Conservation (phyloP, 1,140 invertebrate genomes). For the Dendroctonus ponderosae region DNA sequence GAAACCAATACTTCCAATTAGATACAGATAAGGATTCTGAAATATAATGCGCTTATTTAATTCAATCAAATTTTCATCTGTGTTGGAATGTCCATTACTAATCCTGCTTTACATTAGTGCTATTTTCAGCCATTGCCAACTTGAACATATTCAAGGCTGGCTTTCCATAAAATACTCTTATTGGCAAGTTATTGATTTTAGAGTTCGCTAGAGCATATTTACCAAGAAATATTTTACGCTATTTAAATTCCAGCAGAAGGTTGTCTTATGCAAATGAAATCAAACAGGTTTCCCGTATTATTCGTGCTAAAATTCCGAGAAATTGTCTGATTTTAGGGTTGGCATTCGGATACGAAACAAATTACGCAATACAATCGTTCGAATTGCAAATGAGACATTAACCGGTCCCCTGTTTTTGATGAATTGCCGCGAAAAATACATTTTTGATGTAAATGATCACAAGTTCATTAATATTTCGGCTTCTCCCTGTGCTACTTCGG, state of each 20-base stretch:
- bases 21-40: background rate
- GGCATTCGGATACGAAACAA: constrained; percentile 16
- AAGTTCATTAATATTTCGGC: constrained; percentile 13
- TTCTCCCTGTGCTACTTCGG: background rate
- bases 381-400: constrained; percentile 37
- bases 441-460: constrained; percentile 22
- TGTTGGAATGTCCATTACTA: background rate
- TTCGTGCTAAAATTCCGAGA: constrained; percentile 13
- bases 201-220: background rate
- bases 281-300: constrained; percentile 6
- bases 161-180: too few species aligned
- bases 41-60: background rate
- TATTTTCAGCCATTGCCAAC: too few species aligned
- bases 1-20: constrained; percentile 50
- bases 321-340: constrained; percentile 6
- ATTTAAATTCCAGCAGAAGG: background rate
- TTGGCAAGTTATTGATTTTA: background rate
- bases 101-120: background rate
- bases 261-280: constrained; percentile 10
- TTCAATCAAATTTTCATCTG: background rate
- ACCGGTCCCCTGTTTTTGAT: constrained; percentile 8
- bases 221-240: background rate
- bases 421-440: constrained; percentile 6
- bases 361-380: constrained; percentile 26
- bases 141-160: too few species aligned